phyloP scores from a whole-genome alignment of 2,113 vertebrate genomes.

The Eulemur macaco region DNA sequence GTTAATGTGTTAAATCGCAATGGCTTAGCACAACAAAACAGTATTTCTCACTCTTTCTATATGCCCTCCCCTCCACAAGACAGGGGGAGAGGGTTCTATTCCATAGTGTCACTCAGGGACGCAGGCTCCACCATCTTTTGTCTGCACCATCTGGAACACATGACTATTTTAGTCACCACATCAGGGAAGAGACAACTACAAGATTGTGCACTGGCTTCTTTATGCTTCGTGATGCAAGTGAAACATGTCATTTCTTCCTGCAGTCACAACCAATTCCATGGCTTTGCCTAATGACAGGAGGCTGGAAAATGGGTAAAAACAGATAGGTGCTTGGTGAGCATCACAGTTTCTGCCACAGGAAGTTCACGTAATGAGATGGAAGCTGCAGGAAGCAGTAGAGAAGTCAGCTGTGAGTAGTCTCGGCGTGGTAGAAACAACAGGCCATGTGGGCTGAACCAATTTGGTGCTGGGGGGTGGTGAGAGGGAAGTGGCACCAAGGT shows the following conservation, averaged over 20 bases:
- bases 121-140: background rate
- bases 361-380: background rate
- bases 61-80: background rate
- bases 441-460: background rate
- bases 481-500: too few relatives aligned
- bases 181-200: background rate
- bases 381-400: background rate
- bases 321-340: background rate
- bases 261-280: background rate
- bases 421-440: background rate
- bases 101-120: background rate
- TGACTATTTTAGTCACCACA: background rate
- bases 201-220: background rate
- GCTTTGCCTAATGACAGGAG: background rate
- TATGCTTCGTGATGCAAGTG: background rate
- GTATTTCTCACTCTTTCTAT: background rate
- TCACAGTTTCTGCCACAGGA: background rate
- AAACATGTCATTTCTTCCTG: background rate
- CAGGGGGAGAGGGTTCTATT: background rate
- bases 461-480: background rate
- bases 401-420: background rate
- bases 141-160: background rate
- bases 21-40: background rate
- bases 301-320: background rate
- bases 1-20: background rate